phyloP scores from a whole-genome alignment of 2,113 vertebrate species.

The Cairina moschata region DNA sequence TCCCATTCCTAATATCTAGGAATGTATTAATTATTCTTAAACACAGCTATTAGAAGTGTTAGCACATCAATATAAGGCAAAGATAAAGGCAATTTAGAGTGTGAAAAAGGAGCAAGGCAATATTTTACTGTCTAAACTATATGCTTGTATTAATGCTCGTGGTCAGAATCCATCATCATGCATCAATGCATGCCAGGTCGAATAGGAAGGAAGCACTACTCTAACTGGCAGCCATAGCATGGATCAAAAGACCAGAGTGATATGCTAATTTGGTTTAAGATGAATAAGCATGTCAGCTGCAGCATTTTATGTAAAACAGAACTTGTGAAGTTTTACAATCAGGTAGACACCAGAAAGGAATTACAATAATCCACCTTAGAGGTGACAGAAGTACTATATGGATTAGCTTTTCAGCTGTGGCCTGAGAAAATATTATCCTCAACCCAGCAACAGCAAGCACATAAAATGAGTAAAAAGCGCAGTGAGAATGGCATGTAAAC shows the following conservation, averaged over 20 bases:
- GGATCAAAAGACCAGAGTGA: slow-evolving; percentile 59
- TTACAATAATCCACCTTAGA: slow-evolving; percentile 59
- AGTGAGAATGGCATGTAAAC: neutral
- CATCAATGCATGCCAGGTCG: neutral
- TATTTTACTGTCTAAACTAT: slow-evolving; percentile 28
- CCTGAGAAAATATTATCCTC: slow-evolving; percentile 46
- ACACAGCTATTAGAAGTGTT: neutral
- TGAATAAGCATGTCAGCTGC: slow-evolving; percentile 33
- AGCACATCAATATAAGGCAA: slow-evolving; percentile 28
- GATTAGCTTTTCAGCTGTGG: slow-evolving; percentile 45
- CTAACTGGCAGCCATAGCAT: slow-evolving; percentile 29
- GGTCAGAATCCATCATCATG: slow-evolving; percentile 6
- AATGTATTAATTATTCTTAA: slow-evolving; percentile 38
- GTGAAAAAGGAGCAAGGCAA: slow-evolving; percentile 1
- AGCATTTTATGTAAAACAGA: slow-evolving; percentile 58
- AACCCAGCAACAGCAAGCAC: neutral
- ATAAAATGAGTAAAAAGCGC: neutral
- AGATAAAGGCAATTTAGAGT: slow-evolving; percentile 16
- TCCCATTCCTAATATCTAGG: neutral
- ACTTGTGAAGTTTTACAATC: slow-evolving; percentile 60
- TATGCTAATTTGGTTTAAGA: slow-evolving; percentile 64
- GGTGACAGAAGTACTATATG: slow-evolving; percentile 44
- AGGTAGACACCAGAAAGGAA: slow-evolving; percentile 56
- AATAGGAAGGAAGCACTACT: neutral
- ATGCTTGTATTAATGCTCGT: slow-evolving; percentile 31